Conservation (phyloP, 2,113 vertebrate species). For the Vidua chalybeata region DNA sequence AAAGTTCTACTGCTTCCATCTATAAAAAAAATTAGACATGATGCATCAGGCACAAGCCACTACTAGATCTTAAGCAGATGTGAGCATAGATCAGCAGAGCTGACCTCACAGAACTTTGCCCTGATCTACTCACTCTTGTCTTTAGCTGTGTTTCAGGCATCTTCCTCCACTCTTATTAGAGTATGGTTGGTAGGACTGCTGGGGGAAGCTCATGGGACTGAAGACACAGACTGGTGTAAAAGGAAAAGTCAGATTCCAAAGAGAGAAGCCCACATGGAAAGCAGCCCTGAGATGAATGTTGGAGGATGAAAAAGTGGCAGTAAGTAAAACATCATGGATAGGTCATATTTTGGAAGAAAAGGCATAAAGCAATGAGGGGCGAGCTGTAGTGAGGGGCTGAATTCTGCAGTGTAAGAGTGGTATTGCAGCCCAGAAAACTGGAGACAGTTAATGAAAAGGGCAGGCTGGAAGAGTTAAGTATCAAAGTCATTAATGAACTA, state of each 20-base stretch:
- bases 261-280: neutral
- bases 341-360: neutral
- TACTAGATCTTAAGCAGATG: neutral
- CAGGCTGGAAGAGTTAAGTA: neutral
- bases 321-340: neutral
- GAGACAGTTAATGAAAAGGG: neutral
- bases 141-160: neutral
- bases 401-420: neutral
- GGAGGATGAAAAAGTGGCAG: neutral
- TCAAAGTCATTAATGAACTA: slow-evolving; percentile 15
- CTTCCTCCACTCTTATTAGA: neutral
- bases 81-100: neutral
- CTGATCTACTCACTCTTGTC: neutral
- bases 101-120: neutral
- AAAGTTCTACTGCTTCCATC: neutral
- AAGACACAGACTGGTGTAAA: neutral
- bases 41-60: neutral
- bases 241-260: neutral
- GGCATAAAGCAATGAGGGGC: neutral
- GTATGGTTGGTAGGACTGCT: neutral
- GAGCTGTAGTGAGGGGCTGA: neutral
- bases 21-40: neutral
- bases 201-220: neutral
- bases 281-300: neutral
- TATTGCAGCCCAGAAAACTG: neutral